Evolutionary conservation across 1,140 invertebrate species (phyloP).

Genomic region (Lethrus apterus): DNA sequence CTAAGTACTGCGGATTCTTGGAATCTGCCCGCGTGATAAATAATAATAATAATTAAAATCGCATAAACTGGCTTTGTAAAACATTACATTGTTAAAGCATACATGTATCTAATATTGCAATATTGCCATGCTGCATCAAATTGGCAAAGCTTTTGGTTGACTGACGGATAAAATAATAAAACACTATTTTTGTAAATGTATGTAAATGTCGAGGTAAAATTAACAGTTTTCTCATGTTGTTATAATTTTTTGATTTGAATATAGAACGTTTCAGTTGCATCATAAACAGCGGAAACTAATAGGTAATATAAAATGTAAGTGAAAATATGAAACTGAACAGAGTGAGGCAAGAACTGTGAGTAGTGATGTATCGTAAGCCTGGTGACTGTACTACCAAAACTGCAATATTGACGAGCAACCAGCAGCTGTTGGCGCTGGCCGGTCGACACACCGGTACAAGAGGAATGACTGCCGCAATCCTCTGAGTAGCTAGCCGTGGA

Average conservation of each 20-base stretch:
- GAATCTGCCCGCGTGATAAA: too few species aligned
- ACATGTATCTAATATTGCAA: too few species aligned
- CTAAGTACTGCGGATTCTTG: too few species aligned
- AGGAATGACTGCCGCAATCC: conserved; percentile 43
- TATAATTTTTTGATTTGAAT: too few species aligned
- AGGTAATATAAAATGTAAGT: conserved; percentile 5
- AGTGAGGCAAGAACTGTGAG: background rate
- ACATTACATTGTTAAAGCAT: too few species aligned
- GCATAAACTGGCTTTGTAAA: too few species aligned
- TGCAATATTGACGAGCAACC: conserved; percentile 81
- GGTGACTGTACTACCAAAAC: conserved; percentile 82
- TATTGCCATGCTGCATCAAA: too few species aligned
- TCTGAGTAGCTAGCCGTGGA: conserved; percentile 69
- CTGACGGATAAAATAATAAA: too few species aligned
- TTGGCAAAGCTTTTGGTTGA: too few species aligned
- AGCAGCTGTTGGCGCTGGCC: conserved; percentile 50
- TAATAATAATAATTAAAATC: too few species aligned
- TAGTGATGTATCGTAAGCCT: conserved; percentile 14
- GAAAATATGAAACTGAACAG: conserved; percentile 14
- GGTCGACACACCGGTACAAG: conserved; percentile 34
- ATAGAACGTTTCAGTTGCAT: too few species aligned
- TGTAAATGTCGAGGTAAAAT: background rate
- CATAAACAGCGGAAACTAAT: conserved; percentile 7
- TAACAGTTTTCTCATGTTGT: background rate
- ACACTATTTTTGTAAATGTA: too few species aligned